Evolutionary conservation across 2,888 invertebrate species (phyloP).

Genomic region (Flexamia atlantica): DNA sequence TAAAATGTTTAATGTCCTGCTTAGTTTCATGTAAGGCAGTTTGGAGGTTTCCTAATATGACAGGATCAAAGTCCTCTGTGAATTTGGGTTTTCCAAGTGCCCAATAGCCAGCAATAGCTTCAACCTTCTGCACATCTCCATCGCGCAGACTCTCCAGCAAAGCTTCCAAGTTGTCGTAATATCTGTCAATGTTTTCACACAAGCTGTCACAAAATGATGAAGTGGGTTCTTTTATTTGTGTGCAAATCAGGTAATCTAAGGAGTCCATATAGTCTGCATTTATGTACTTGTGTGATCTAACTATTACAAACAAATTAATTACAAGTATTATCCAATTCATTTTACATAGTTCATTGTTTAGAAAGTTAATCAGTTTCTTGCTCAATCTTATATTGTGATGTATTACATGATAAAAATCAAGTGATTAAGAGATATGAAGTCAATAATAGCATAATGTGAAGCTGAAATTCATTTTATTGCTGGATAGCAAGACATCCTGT

Average conservation of each 20-base stretch:
- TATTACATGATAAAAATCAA: background rate
- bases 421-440: constrained; percentile 9
- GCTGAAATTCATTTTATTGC: no score
- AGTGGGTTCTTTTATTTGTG: constrained; percentile 30
- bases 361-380: background rate
- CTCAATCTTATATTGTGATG: background rate
- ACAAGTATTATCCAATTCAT: background rate
- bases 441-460: no score
- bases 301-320: background rate
- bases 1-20: constrained; percentile 6
- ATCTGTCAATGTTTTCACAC: constrained; percentile 38
- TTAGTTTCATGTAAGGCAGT: constrained; percentile 11
- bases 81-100: constrained; percentile 43
- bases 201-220: constrained; percentile 11
- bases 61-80: constrained; percentile 1
- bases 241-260: constrained; percentile 28
- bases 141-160: constrained; percentile 15
- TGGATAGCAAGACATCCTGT: no score
- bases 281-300: constrained; percentile 1
- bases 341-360: background rate
- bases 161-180: constrained; percentile 3
- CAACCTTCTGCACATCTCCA: background rate
- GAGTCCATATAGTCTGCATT: constrained; percentile 46
- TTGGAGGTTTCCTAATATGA: background rate
- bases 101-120: constrained; percentile 27